Evolutionary conservation across 2,113 vertebrate genomes (phyloP), one percentile per base, ranked within the genome.

Genomic region (Euleptes europaea): DNA sequence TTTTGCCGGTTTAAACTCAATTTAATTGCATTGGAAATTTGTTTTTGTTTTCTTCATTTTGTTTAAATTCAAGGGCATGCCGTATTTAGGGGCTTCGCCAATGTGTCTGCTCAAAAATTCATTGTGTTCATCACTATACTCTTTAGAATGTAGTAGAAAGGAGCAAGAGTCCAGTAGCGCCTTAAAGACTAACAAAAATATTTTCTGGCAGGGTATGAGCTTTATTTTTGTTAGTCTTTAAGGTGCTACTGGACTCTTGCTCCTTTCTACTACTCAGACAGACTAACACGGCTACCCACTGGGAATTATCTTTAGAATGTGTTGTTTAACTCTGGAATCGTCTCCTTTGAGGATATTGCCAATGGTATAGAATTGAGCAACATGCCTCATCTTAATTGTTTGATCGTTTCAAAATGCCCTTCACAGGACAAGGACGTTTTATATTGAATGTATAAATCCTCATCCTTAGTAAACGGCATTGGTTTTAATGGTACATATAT

Each of bases 351-450:
- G 19, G 11, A 19, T 12, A 11, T 4, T 2, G 6, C 54, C 65
- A 9, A 9, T 42, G 70, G 17, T 0, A 0, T 33, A 38, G 15
- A 63, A 74, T 2, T 1, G 54, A 67, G 19, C 35, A 2, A 0
- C 51, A 73, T 7, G 74, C 60, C 60, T 33, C 11, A 0, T 35
- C 78, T 79, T 44, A 83, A 84, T n/a, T 3, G 38, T 42, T 77
- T 23, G n/a, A 72, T 33, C 38, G 78, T 85, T 49, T 35, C n/a
- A 80, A 57, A 73, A 76, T 70, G 19, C 83, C 66, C 11, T 78
- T 72, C 35, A 77, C 23, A 69, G 42, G 28, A 26, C n/a, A 63
- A 44, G 31, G 15, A 47, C 26, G 21, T 51, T 81, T 49, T 70
- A 28, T 70, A 35, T 26, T 63, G 23, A 28, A 63, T 26, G 2